These are phyloP conservation scores for Ophion ellenae DNA, from an alignment of 2,888 invertebrate genomes.

Conservation along the genomic window DNA sequence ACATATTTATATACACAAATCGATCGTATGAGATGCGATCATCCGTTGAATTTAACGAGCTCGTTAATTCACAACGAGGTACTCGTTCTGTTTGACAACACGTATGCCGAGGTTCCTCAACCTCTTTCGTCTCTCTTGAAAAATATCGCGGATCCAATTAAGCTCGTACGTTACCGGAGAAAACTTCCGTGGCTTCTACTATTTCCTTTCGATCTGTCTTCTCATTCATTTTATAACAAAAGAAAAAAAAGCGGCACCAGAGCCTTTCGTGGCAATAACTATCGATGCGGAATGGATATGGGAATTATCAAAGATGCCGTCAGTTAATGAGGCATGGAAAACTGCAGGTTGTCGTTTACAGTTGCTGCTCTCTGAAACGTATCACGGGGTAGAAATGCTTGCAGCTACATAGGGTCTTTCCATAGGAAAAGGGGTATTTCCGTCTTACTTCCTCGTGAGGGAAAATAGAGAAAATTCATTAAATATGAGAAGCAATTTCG, in stretches of 20 bases:
- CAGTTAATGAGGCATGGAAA: too few species aligned
- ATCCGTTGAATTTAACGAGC: slow-evolving; percentile 60
- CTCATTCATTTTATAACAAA: neutral
- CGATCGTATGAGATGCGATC: slow-evolving; percentile 33
- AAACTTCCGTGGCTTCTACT: neutral
- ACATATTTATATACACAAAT: neutral
- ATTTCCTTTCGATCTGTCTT: neutral
- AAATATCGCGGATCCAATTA: slow-evolving; percentile 57
- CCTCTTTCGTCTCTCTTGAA: slow-evolving; percentile 47
- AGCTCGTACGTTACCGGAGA: slow-evolving; percentile 12
- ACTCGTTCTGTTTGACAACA: slow-evolving; percentile 26
- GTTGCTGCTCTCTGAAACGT: too few species aligned
- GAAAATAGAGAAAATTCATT: neutral
- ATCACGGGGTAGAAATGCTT: neutral
- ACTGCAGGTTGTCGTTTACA: too few species aligned
- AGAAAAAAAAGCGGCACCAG: neutral
- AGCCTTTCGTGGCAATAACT: neutral
- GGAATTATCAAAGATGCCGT: neutral
- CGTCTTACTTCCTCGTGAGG: neutral
- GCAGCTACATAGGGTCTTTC: neutral
- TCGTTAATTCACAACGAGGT: slow-evolving; percentile 58
- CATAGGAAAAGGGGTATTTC: neutral
- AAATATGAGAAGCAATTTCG: neutral
- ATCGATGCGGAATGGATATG: neutral
- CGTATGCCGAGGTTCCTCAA: neutral